These are phyloP conservation scores for Channa argus DNA, from an alignment of 2,113 vertebrate species.

Conservation along the genomic window DNA sequence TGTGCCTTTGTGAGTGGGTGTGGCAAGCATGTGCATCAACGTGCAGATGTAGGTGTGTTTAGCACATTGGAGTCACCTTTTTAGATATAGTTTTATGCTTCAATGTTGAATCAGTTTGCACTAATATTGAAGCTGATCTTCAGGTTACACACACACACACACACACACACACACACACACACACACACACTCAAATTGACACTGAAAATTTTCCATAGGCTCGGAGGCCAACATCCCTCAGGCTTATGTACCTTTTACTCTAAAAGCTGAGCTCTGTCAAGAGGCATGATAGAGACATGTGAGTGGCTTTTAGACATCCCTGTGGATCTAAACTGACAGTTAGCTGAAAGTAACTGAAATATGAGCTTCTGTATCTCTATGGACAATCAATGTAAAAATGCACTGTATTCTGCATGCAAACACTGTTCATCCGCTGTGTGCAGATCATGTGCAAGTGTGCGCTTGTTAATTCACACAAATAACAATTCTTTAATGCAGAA, in stretches of 20 bases:
- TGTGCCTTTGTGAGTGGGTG: conserved; percentile 4
- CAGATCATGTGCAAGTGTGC: too few relatives aligned
- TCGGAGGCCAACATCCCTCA: conserved; percentile 63
- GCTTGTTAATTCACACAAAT: too few relatives aligned
- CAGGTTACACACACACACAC: conserved; percentile 1
- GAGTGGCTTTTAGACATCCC: conserved; percentile 78
- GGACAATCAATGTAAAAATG: conserved; percentile 37
- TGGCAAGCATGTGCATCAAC: background rate
- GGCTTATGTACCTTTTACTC: conserved; percentile 69
- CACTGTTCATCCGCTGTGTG: background rate
- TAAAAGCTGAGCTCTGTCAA: conserved; percentile 72
- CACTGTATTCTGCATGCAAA: conserved; percentile 1
- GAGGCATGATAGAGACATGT: conserved; percentile 60
- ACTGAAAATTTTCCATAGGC: conserved; percentile 61
- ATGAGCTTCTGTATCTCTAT: conserved; percentile 44
- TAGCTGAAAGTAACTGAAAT: conserved; percentile 55
- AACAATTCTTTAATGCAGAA: background rate
- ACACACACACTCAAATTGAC: conserved; percentile 54
- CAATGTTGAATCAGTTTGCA: conserved; percentile 58
- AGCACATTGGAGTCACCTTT: conserved; percentile 28
- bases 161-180: conserved; percentile 6
- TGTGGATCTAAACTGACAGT: conserved; percentile 60
- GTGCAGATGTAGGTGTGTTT: conserved; percentile 20
- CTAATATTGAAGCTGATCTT: conserved; percentile 55
- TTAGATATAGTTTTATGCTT: conserved; percentile 25